These are phyloP conservation scores for Antechinus flavipes DNA, from an alignment of 2,113 vertebrate species.

Conservation along the genomic window DNA sequence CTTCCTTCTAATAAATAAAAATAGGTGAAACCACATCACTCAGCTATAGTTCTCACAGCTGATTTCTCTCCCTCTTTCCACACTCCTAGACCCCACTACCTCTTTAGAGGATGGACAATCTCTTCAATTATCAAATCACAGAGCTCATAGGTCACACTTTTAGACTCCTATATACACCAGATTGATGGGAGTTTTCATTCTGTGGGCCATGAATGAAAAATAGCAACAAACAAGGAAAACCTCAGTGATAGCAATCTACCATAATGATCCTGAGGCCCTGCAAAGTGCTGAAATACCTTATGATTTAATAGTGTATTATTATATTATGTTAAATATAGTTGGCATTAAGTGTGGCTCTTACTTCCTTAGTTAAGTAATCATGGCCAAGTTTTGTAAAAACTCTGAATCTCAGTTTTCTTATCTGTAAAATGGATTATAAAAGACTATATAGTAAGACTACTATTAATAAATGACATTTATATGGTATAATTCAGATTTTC, in stretches of 20 bases:
- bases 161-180: neutral
- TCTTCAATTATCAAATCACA: neutral
- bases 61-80: neutral
- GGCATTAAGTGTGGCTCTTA: neutral
- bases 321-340: neutral
- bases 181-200: neutral
- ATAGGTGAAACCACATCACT: neutral
- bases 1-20: neutral
- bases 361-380: too few species aligned
- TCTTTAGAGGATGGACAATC: neutral
- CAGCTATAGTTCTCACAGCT: neutral
- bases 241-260: neutral
- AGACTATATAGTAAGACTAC: neutral
- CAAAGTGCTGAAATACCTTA: neutral
- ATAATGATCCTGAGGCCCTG: neutral
- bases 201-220: neutral
- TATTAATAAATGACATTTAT: neutral
- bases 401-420: too few species aligned
- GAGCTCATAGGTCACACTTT: neutral
- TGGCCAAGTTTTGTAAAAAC: too few species aligned
- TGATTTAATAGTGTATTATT: neutral
- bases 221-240: neutral
- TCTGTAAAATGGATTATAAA: neutral
- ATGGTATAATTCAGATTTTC: neutral
- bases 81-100: too few species aligned